These are phyloP conservation scores for Habroteleia sp. DNA, from an alignment of 2,888 invertebrate genomes.

Conservation along the genomic window DNA sequence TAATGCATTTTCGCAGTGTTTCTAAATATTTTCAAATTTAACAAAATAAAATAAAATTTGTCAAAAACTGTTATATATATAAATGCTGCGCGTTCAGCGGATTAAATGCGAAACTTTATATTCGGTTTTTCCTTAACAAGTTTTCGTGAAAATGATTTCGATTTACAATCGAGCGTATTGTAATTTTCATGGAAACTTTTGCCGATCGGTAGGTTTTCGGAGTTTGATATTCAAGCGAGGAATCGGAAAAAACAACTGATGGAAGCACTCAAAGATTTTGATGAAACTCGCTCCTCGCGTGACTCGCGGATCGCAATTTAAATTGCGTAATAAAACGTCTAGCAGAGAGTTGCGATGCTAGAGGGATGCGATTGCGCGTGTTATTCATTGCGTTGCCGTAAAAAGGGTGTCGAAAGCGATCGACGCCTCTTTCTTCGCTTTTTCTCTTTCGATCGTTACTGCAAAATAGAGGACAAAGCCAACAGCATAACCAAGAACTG, in stretches of 20 bases:
- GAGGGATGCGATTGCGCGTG: conserved; percentile 32
- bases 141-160: too few species aligned
- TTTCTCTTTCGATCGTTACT: conserved; percentile 19
- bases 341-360: conserved; percentile 39
- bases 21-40: too few species aligned
- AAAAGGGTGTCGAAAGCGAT: conserved; percentile 28
- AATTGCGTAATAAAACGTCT: conserved; percentile 66
- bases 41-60: too few species aligned
- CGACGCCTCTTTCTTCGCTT: conserved; percentile 18
- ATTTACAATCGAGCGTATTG: too few species aligned
- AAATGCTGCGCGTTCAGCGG: too few species aligned
- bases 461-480: conserved; percentile 28
- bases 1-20: too few species aligned
- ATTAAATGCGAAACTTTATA: too few species aligned
- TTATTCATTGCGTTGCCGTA: conserved; percentile 45
- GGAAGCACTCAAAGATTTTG: conserved; percentile 40
- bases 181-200: conserved; percentile 12
- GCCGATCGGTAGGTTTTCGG: not conserved
- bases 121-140: too few species aligned
- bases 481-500: conserved; percentile 6
- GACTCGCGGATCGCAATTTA: conserved; percentile 61
- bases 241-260: conserved; percentile 45
- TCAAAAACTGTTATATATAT: too few species aligned
- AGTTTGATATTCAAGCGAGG: conserved; percentile 21
- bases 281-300: conserved; percentile 22